Base-by-base conservation (phyloP, 2,888 invertebrate genomes). In the Lysandra coridon region DNA sequence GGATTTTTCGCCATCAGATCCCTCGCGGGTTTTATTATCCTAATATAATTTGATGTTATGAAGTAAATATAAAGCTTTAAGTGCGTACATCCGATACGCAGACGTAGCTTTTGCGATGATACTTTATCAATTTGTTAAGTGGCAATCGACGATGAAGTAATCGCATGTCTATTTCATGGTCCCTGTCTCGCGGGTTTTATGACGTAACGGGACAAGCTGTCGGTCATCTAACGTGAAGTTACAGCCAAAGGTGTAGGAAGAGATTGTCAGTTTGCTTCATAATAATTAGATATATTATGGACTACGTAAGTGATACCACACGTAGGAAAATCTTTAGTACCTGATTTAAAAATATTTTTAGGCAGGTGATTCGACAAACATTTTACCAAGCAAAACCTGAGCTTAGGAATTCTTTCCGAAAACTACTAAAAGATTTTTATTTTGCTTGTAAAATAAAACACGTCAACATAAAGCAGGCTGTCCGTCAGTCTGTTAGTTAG, bases 401-500 rank as follows among this genome's bases (percentile, higher is more conserved):
- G 3, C 1, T 5, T 6, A 49, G 2, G 23, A 62, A 23, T 1
- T 62, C 0, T 23, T 62, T n/a, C 62, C 10, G 6, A 62, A 23
- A 23, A 62, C 6, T 62, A 30, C 30, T 64, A 64, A 64, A 62
- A 49, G 49, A 49, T 30, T 30, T 64, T 64, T 64, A 64, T 64
- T 64, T 64, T 64, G 4, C 64, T 64, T 12, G 12, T 64, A 64
- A 33, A 33, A 69, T 69, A 69, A 69, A 69, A 37, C 37, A 69
- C 33, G 6, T 37, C 69, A 69, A 37, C 69, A 69, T 69, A 69
- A 69, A 69, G 37, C 69, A 69, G 69, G 78, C 79, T 80, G 80
- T 82, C 81, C 81, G 80, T 83, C 81, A 69, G 79, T 79, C 80
- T 81, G 80, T 81, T 80, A 82, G 82, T 82, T 82, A 83, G 83